phyloP scores from a whole-genome alignment of 2,888 invertebrate species.

The Cyclophora punctaria region DNA sequence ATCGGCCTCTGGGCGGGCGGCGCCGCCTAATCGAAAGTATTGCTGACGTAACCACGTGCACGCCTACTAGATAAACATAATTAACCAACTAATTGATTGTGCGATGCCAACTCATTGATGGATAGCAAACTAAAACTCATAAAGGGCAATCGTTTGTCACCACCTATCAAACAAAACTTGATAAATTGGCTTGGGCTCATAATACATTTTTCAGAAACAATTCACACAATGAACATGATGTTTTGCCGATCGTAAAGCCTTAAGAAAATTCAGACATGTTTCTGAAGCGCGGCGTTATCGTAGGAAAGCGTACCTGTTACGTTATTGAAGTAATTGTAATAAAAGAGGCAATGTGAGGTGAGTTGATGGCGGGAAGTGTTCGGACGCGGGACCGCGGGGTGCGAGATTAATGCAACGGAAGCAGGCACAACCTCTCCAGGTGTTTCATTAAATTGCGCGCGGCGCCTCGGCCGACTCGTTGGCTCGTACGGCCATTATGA shows the following conservation, averaged over 20 bases:
- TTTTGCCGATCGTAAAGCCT: no score
- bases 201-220: no score
- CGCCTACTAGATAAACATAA: slow-evolving; percentile 39
- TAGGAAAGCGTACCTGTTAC: no score
- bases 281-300: no score
- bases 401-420: slow-evolving; percentile 70
- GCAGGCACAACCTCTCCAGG: slow-evolving; percentile 69
- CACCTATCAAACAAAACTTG: no score
- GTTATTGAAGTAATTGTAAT: slow-evolving; percentile 13
- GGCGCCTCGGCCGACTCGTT: slow-evolving; percentile 63
- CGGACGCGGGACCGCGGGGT: slow-evolving; percentile 31
- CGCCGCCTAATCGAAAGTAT: slow-evolving; percentile 23
- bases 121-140: no score
- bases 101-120: not conserved
- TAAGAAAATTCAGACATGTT: no score
- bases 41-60: slow-evolving; percentile 42
- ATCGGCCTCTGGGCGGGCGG: slow-evolving; percentile 47
- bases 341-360: slow-evolving; percentile 3
- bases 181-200: no score
- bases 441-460: slow-evolving; percentile 72
- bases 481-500: slow-evolving; percentile 69
- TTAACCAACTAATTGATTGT: slow-evolving; percentile 26
- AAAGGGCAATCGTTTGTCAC: no score
- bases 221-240: no score
- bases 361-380: slow-evolving; percentile 6